Conservation (phyloP, 2,888 invertebrate genomes). For the Venustoraphidia nigricollis region DNA sequence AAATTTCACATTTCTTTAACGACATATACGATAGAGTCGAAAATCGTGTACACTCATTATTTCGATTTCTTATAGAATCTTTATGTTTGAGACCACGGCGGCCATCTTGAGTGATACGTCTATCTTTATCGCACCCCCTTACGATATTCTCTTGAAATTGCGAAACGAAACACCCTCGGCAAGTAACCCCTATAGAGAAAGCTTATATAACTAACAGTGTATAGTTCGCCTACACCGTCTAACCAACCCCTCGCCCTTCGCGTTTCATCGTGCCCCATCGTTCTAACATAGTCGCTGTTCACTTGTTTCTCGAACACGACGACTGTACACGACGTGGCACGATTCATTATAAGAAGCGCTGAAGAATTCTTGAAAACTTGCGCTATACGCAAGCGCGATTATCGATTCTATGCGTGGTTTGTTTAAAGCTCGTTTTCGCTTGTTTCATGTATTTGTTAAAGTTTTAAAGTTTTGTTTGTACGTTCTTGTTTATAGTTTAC, state of each 20-base stretch:
- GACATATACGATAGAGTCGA: too few species aligned
- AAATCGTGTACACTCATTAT: too few species aligned
- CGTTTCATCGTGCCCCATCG: neutral
- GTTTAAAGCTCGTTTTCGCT: neutral
- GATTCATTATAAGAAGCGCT: constrained; percentile 1
- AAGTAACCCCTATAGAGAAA: too few species aligned
- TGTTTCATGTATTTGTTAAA: neutral
- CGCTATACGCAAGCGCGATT: neutral
- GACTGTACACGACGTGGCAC: neutral
- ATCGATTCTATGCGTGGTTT: neutral
- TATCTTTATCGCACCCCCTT: constrained; percentile 1
- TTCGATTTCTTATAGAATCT: constrained; percentile 4
- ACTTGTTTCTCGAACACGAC: neutral
- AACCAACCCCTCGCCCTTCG: too few species aligned
- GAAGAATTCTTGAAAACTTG: constrained; percentile 1
- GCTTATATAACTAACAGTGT: too few species aligned
- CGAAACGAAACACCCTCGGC: too few species aligned
- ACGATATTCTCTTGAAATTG: too few species aligned
- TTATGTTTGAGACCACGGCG: constrained; percentile 2
- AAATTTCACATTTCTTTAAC: too few species aligned
- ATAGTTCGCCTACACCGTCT: too few species aligned
- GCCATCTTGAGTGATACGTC: constrained; percentile 2
- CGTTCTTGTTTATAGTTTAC: too few species aligned
- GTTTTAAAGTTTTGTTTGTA: too few species aligned
- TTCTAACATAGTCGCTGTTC: neutral